Base-by-base conservation (phyloP, 2,888 invertebrate species). In the Meliscaeva auricollis region DNA sequence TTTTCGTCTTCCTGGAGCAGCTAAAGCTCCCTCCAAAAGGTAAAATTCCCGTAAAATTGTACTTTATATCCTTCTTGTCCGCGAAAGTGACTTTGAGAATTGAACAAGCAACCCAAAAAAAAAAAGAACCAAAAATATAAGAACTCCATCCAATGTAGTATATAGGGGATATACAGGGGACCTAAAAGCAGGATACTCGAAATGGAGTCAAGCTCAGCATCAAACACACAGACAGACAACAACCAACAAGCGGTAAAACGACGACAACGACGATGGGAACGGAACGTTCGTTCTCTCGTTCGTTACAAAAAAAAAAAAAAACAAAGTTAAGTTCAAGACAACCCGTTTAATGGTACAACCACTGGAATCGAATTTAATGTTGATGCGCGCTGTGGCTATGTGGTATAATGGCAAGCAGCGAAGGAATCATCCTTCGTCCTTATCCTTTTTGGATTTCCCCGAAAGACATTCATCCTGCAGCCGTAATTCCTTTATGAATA, bases 401-500 rank as follows among this genome's bases (percentile, higher is more conserved):
- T 70, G 72, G 75, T 26, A 46, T 64, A 60, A 54, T 13, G 35
- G 46, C 17, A 44, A n/a, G 26, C 26, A 54, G 30, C 17, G 13
- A 68, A 77, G 52, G 66, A 72, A 73, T 82, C 66, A 73, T 52
- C 52, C 15, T 56, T 68, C 48, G 69, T 41, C 50, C 20, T 30
- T 20, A 48, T 68, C 52, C 66, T 66, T 69, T 69, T 56, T 69
- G 30, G 62, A 66, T 48, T 62, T 54, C 64, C 52, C 17, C 52
- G 60, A 64, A 81, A 85, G 85, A 80, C 85, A 81, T 81, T 76
- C 85, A 85, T 85, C 85, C 85, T 81, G 76, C 73, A 81, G 81
- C 58, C 76, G 81, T 85, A 73, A 85, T 85, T 76, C 76, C 85
- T 77, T 81, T 85, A 85, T 81, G 85, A 85, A 85, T 85, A 81